Conservation (phyloP, 2,113 vertebrate genomes). For the Mirounga angustirostris region DNA sequence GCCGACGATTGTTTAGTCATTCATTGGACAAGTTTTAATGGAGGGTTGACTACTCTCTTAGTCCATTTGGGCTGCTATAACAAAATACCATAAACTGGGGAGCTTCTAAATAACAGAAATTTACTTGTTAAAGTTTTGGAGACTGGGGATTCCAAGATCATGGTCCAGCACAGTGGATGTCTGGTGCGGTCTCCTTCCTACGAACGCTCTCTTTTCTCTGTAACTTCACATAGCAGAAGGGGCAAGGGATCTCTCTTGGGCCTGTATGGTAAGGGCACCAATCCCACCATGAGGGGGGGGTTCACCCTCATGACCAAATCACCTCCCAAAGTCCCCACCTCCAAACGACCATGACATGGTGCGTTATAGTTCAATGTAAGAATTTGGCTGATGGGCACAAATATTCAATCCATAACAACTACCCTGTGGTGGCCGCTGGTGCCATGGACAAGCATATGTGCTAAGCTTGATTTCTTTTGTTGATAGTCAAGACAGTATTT, state of each 20-base stretch:
- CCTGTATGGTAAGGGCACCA: background rate
- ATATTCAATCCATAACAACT: background rate
- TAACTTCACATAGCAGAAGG: background rate
- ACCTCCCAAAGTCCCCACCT: background rate
- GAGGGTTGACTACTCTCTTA: background rate
- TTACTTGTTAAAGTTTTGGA: background rate
- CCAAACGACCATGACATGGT: background rate
- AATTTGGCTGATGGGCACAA: background rate
- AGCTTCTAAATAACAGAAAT: no score
- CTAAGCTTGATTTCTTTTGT: constrained; percentile 9
- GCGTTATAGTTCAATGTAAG: background rate
- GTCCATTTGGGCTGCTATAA: background rate
- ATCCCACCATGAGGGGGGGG: background rate
- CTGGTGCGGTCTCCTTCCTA: background rate
- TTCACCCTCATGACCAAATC: background rate
- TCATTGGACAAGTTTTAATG: background rate
- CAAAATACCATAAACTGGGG: background rate
- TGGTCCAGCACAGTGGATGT: background rate
- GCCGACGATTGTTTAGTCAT: background rate
- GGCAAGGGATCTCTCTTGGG: background rate
- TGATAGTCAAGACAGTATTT: constrained; percentile 59
- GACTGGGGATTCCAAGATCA: background rate
- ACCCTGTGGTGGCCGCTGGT: background rate
- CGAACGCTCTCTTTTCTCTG: background rate
- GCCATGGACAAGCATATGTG: background rate